Percentiles rank a stretch among this genome's conserved stretches.
Conservation (phyloP, 2,113 vertebrate genomes). For the Vicugna pacos region DNA sequence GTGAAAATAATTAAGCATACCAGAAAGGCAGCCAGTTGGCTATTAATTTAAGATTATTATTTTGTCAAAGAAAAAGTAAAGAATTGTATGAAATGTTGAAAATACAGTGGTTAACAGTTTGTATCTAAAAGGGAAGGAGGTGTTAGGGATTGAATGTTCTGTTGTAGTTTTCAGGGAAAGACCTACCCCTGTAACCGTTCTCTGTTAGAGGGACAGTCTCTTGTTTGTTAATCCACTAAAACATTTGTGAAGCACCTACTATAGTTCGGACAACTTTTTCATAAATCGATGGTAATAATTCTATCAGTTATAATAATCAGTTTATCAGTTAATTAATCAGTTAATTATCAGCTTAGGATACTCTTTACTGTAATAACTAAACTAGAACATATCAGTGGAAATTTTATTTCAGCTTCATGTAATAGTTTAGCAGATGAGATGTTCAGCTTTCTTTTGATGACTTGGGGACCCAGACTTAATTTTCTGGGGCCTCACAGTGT, state of each 20-base stretch:
- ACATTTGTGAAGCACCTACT: neutral
- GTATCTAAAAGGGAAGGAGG: neutral
- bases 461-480: neutral
- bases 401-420: slow-evolving; percentile 24
- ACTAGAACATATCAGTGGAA: neutral
- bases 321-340: no score
- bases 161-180: neutral
- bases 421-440: neutral
- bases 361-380: slow-evolving; percentile 5
- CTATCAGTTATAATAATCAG: neutral
- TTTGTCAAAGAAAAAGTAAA: neutral
- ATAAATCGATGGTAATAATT: neutral
- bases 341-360: neutral
- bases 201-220: neutral
- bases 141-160: neutral
- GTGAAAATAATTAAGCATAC: neutral
- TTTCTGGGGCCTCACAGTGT: neutral
- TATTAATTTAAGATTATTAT: neutral
- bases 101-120: neutral
- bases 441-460: neutral
- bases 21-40: neutral
- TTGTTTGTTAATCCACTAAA: neutral
- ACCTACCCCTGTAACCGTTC: neutral
- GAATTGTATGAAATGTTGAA: neutral
- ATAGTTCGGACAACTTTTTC: neutral